phyloP scores from a whole-genome alignment of 2,113 vertebrate genomes.

The Eulacestoma nigropectus region DNA sequence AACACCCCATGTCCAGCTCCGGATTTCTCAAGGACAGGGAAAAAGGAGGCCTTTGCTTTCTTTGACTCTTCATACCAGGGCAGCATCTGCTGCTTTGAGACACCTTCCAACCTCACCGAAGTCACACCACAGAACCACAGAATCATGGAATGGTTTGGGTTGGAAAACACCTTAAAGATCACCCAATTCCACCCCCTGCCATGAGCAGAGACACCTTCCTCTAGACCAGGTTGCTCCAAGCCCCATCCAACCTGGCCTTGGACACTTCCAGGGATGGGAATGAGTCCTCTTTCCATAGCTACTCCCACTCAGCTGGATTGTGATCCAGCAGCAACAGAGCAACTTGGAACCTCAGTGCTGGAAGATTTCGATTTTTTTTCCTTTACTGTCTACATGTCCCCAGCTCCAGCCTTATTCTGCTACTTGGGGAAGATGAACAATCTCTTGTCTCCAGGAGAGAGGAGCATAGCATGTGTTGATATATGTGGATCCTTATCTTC shows the following conservation, averaged over 20 bases:
- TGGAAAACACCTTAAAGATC: not conserved
- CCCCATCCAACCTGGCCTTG: fast-evolving
- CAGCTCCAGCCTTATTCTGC: not conserved
- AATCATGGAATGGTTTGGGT: not conserved
- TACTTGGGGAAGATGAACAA: not conserved
- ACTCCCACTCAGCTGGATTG: not conserved
- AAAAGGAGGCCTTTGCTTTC: not conserved
- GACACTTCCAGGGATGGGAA: not conserved
- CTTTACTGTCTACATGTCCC: fast-evolving
- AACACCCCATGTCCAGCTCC: not conserved
- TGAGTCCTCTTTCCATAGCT: not conserved
- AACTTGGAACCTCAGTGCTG: not conserved
- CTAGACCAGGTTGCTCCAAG: not conserved
- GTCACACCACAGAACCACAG: not conserved
- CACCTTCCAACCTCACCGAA: not conserved
- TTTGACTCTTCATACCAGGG: not conserved
- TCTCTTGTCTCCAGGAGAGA: not conserved
- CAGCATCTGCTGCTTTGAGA: not conserved
- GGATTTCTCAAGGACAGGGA: not conserved
- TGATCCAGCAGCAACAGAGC: not conserved
- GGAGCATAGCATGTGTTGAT: not conserved
- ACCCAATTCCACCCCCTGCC: not conserved
- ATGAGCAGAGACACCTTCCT: not conserved
- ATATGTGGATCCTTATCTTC: not conserved
- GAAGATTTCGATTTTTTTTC: not conserved